Base-by-base conservation (phyloP, 2,113 vertebrate genomes). In the Morone chrysops region DNA sequence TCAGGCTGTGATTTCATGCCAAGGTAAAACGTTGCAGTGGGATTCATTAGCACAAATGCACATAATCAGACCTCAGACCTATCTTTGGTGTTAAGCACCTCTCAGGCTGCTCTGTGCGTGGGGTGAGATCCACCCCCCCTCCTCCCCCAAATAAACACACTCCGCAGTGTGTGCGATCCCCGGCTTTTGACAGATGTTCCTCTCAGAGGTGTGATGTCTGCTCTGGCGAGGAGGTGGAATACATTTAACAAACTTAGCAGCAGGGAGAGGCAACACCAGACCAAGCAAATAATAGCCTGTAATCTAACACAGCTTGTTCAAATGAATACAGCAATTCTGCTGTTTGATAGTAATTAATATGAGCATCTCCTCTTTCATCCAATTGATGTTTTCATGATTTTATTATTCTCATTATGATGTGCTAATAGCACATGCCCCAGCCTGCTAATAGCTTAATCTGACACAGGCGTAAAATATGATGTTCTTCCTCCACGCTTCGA, bases 101-200 rank as follows among this genome's bases (percentile, higher is more conserved):
- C 86, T 83, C 72, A 54, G 73, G 79, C 89, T 83, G 89, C 86
- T 83, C 51, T 70, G 65, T 90, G 87, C 47, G 77, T 86, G 85
- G 84, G 84, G 74, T 36, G 75, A 83, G 59, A 68, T 84, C 31
- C 31, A 31, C 3, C 31, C 31, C 31, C 31, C 31, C 31, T 31
- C 31, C 81, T 81, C 56, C 77, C 74, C 70, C 80, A 85, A 82
- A 85, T 78, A 90, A 83, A 89, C 79, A 81, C 22, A 72, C 68
- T 65, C 80, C 31, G 79, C 38, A 53, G 75, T 84, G 71, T 80
- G 80, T 73, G 86, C 87, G 79, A 87, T 78, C 10, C 89, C 89
- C 84, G 80, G 78, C 78, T 89, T 89, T 70, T 86, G 86, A 90
- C 89, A 91, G 92, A 90, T 86, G 89, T 91, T 91, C 66, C 75